These are phyloP conservation scores for Drosophila lutescens DNA, from an alignment of 2,888 invertebrate genomes.

Conservation along the genomic window DNA sequence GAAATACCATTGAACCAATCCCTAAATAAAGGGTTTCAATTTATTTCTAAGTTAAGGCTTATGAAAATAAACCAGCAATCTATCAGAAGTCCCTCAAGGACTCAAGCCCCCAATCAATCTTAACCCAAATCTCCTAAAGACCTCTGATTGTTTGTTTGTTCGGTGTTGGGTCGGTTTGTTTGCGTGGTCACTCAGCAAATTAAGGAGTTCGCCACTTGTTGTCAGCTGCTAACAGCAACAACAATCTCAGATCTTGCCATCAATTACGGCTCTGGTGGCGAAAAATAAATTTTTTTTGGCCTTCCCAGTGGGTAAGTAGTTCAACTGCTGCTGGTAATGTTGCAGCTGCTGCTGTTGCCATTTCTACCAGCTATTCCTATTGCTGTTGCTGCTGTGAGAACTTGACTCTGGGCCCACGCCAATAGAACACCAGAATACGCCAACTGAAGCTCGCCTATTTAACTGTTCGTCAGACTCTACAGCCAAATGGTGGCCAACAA, in stretches of 20 bases:
- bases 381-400: constrained; percentile 38
- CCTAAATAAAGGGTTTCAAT: background rate
- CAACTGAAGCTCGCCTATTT: constrained; percentile 18
- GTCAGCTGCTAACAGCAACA: constrained; percentile 36
- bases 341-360: constrained; percentile 37
- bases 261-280: constrained; percentile 62
- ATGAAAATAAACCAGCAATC: background rate
- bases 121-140: constrained; percentile 60
- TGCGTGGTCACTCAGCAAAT: constrained; percentile 71
- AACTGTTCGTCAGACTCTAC: constrained; percentile 21
- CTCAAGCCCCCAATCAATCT: constrained; percentile 39
- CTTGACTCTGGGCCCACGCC: constrained; percentile 46
- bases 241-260: constrained; percentile 50
- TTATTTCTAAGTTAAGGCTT: background rate
- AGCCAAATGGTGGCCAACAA: constrained; percentile 25
- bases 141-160: constrained; percentile 32
- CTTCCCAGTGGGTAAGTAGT: constrained; percentile 84
- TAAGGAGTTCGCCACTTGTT: constrained; percentile 56
- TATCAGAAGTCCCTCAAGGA: constrained; percentile 17
- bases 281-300: constrained; percentile 44
- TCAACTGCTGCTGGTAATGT: constrained; percentile 69
- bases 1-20: background rate
- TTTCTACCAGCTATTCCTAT: constrained; percentile 6
- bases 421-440: constrained; percentile 33
- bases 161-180: constrained; percentile 51